phyloP scores from a whole-genome alignment of 2,797 vertebrate species.

The Vireo griseus region DNA sequence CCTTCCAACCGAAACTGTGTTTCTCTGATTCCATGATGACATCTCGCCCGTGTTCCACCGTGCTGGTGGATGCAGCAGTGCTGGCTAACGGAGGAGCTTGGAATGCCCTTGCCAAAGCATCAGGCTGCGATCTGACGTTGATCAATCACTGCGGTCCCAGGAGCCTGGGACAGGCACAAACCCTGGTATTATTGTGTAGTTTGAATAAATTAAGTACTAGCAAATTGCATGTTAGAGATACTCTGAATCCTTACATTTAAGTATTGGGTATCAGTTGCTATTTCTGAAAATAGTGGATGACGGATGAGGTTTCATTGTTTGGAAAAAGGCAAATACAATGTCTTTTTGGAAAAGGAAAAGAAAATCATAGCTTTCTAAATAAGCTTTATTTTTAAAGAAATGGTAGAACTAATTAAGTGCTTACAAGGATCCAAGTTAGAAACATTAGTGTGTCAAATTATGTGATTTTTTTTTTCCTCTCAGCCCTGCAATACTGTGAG shows the following conservation, averaged over 20 bases:
- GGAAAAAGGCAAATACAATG: neutral
- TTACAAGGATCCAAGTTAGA: neutral
- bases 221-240: fast-evolving
- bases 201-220: neutral
- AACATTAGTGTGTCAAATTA: neutral
- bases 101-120: neutral
- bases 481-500: neutral
- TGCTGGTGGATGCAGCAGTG: fast-evolving
- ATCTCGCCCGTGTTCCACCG: fast-evolving
- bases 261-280: fast-evolving
- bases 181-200: fast-evolving
- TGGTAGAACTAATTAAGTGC: neutral
- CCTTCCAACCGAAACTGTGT: neutral
- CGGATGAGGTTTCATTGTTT: neutral
- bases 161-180: neutral
- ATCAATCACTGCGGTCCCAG: fast-evolving
- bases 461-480: neutral
- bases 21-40: neutral
- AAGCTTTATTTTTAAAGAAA: neutral
- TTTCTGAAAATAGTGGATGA: neutral
- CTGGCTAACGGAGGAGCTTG: fast-evolving
- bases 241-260: neutral
- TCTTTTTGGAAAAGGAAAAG: neutral
- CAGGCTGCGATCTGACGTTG: fast-evolving
- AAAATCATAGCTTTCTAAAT: neutral